Evolutionary conservation across 1,140 invertebrate species (phyloP), one percentile per base, ranked within the genome.

Genomic region (Cydia amplana): DNA sequence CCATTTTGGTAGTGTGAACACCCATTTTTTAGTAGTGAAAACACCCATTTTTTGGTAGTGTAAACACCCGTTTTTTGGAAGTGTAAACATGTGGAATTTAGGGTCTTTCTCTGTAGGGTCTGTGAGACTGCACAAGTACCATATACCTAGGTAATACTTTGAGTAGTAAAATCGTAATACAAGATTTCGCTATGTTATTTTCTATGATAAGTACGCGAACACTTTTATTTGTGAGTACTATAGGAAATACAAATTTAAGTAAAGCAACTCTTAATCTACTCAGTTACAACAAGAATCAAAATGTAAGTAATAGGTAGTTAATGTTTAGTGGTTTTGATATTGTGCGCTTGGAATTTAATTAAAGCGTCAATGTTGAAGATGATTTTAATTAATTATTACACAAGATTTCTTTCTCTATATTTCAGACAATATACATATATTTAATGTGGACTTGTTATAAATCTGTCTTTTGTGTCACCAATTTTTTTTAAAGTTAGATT

Each of bases 201-300:
- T 55, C 55, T 28, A 60, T 75, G 73, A 73, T 65, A 78, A 55
- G 32, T 73, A 64, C 64, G 67, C 51, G 77, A 80, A 80, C 76
- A 82, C 78, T 78, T 83, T 79, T 78, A 77, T 72, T 72, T 78
- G 74, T 73, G 77, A 74, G 65, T 70, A 75, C 43, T 79, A 79
- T n/a, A 51, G 72, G 49, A 49, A 73, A 46, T 72, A 79, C 63
- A 81, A 64, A 78, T 84, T 79, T 79, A 79, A 80, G 79, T 79
- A 79, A 82, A 84, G 78, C 79, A 78, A 79, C 74, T 60, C 65
- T 70, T 40, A 70, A 75, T 77, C 75, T 73, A 75, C 77, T 78
- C 81, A 80, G 63, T 83, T 79, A 81, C 80, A 79, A 83, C 76
- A 81, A 73, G 46, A 51, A 73, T 73, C 49, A 73, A 55, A 51